Evolutionary conservation across 2,888 invertebrate species (phyloP).

Genomic region (Pecten maximus): DNA sequence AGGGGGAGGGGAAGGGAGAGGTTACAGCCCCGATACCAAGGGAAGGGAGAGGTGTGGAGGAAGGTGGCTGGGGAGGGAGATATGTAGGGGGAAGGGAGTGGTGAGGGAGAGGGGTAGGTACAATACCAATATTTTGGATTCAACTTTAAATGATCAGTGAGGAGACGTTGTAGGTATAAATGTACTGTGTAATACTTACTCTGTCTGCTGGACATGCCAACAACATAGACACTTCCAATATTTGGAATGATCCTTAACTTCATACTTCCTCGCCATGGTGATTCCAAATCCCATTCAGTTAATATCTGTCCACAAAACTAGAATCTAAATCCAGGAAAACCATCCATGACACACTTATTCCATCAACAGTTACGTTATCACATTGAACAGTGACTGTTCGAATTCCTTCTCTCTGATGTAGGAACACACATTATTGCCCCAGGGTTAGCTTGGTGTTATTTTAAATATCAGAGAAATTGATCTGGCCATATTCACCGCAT

Average conservation of each 20-base stretch:
- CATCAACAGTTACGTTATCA: background rate
- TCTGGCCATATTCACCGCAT: background rate
- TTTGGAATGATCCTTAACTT: constrained; percentile 37
- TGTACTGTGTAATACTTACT: constrained; percentile 10
- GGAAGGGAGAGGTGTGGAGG: too few species aligned
- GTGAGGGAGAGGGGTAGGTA: background rate
- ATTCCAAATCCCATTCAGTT: constrained; percentile 1
- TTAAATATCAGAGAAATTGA: background rate
- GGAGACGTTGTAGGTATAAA: background rate
- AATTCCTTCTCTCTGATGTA: background rate
- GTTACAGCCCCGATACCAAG: too few species aligned
- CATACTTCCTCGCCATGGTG: constrained; percentile 48
- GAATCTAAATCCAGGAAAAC: background rate
- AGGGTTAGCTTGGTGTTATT: background rate
- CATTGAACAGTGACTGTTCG: background rate
- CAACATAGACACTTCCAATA: constrained; percentile 53
- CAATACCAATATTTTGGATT: too few species aligned
- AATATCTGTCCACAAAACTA: background rate
- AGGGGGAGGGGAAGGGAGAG: too few species aligned
- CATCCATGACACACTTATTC: background rate
- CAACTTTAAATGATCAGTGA: too few species aligned
- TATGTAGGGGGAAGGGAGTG: too few species aligned
- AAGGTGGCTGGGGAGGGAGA: too few species aligned
- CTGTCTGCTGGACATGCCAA: constrained; percentile 39
- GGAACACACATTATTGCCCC: background rate